Evolutionary conservation across 2,797 vertebrate species (phyloP).

Genomic region (Austrolebias charrua): DNA sequence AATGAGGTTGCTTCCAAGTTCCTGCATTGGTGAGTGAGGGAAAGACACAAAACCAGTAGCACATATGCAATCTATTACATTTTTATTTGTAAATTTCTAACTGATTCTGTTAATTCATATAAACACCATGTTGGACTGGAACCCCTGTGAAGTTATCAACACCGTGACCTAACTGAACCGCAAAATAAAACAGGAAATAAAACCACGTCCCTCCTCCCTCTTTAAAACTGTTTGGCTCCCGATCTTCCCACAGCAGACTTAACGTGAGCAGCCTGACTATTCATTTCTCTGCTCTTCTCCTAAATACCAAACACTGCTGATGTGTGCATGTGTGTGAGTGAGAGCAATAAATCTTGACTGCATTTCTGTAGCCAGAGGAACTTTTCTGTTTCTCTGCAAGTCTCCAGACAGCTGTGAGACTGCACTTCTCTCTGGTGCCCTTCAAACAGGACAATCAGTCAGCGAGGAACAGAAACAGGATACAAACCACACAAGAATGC

Average conservation of each 20-base stretch:
- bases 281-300: conserved; percentile 43
- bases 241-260: conserved; percentile 44
- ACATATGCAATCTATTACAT: background rate
- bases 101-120: too few species aligned
- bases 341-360: conserved; percentile 64
- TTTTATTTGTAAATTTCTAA: background rate
- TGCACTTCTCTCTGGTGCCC: conserved; percentile 35
- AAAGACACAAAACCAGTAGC: background rate
- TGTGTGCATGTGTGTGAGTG: conserved; percentile 15
- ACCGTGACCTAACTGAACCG: conserved; percentile 28
- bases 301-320: conserved; percentile 12
- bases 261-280: conserved; percentile 45
- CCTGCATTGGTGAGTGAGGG: too few species aligned
- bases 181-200: conserved; percentile 44
- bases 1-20: too few species aligned
- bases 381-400: conserved; percentile 50
- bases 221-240: conserved; percentile 23
- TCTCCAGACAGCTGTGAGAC: conserved; percentile 64
- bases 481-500: conserved; percentile 14
- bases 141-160: conserved; percentile 7
- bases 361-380: conserved; percentile 41
- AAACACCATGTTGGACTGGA: background rate
- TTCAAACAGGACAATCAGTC: conserved; percentile 49
- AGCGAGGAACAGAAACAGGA: conserved; percentile 36
- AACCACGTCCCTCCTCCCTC: conserved; percentile 19